Conservation (phyloP, 2,888 invertebrate species). For the Syritta pipiens region DNA sequence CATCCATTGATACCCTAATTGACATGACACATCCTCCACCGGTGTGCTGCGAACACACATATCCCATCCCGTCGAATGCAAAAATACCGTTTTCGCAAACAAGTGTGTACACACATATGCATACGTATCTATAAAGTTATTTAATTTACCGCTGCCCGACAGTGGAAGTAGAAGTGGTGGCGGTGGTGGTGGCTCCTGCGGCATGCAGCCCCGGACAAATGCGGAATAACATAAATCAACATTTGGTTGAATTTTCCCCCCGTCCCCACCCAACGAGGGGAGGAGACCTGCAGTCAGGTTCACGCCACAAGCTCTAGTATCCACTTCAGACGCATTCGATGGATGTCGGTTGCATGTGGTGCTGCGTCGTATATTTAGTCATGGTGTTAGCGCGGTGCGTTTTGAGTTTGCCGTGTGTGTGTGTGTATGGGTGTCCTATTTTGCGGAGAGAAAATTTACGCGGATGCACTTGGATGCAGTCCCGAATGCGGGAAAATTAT, state of each 20-base stretch:
- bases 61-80: constrained; percentile 42
- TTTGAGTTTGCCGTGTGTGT: neutral
- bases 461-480: constrained; percentile 47
- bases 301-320: constrained; percentile 19
- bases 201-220: constrained; percentile 48
- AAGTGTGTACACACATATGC: constrained; percentile 33
- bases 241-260: constrained; percentile 43
- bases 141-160: constrained; percentile 60
- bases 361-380: constrained; percentile 33
- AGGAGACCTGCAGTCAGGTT: constrained; percentile 44
- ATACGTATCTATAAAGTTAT: constrained; percentile 37
- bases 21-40: constrained; percentile 44
- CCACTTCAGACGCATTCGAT: neutral
- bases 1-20: constrained; percentile 64
- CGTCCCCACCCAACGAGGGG: no score
- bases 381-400: constrained; percentile 41
- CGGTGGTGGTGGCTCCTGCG: constrained; percentile 37
- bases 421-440: constrained; percentile 45
- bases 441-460: constrained; percentile 29
- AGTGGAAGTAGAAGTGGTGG: neutral
- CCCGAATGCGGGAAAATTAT: constrained; percentile 53
- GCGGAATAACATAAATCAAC: constrained; percentile 60
- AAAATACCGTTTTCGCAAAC: constrained; percentile 67
- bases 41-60: constrained; percentile 43
- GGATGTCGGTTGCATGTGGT: neutral